These are phyloP conservation scores for Serinus canaria DNA, from an alignment of 2,113 vertebrate species.

Conservation along the genomic window DNA sequence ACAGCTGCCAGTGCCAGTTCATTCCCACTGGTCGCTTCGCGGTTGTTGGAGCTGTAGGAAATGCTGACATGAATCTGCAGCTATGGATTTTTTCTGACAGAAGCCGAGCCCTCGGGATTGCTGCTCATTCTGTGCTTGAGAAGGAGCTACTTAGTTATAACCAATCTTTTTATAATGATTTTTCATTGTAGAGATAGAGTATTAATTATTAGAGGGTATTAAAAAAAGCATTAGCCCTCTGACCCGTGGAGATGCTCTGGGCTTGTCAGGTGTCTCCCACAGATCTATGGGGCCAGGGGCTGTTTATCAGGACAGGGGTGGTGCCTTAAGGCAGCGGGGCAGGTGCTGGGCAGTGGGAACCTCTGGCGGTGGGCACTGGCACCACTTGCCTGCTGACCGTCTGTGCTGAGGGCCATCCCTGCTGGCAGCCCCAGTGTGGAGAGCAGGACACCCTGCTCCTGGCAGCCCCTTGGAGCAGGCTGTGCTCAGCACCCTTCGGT, in stretches of 20 bases:
- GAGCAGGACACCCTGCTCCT: neutral
- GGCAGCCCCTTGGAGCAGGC: neutral
- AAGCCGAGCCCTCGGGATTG: constrained; percentile 12
- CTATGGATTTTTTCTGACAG: constrained; percentile 53
- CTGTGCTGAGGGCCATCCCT: no score
- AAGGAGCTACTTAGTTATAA: constrained; percentile 12
- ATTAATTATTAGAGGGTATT: constrained; percentile 49
- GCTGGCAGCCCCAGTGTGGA: neutral
- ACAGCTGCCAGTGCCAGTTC: accelerated
- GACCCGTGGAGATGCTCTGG: neutral
- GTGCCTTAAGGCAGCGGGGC: neutral
- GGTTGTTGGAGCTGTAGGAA: constrained; percentile 22
- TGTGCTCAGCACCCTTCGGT: neutral
- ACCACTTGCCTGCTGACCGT: accelerated
- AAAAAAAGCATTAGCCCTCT: constrained; percentile 22
- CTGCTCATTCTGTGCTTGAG: neutral
- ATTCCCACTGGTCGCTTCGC: neutral
- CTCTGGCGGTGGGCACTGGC: neutral
- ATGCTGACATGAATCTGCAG: constrained; percentile 17
- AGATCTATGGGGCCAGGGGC: neutral
- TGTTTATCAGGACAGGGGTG: neutral
- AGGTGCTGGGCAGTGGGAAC: neutral
- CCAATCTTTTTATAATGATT: constrained; percentile 45
- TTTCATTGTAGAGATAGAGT: constrained; percentile 42
- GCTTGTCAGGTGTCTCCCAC: neutral